These are phyloP conservation scores for Gracilinanus agilis DNA, from an alignment of 2,113 vertebrate species.

Conservation along the genomic window DNA sequence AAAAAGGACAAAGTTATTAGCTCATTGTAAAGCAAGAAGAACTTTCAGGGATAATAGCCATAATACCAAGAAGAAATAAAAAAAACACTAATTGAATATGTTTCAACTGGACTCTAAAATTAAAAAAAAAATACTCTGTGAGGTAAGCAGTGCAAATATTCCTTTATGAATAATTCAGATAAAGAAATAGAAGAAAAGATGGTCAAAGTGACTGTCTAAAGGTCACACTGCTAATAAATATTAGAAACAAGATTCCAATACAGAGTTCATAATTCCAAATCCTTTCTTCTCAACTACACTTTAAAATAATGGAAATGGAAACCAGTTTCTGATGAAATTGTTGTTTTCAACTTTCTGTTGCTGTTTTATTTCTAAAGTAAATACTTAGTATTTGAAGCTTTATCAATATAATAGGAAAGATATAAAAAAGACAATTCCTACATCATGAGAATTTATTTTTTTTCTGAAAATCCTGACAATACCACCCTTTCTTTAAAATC, in stretches of 20 bases:
- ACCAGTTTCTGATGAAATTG: neutral
- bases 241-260: neutral
- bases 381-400: neutral
- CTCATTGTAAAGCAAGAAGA: neutral
- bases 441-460: neutral
- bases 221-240: neutral
- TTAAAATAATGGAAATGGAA: neutral
- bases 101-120: neutral
- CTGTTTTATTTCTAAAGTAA: neutral
- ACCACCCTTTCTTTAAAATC: neutral
- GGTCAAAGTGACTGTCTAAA: neutral
- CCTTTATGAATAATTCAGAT: neutral
- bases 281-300: neutral
- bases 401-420: neutral
- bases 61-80: neutral
- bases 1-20: neutral
- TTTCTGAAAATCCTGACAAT: neutral
- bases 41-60: neutral
- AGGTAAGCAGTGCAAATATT: neutral
- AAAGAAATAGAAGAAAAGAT: neutral
- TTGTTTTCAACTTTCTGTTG: neutral
- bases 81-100: neutral
- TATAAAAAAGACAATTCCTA: neutral
- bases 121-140: neutral
- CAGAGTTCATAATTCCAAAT: neutral